Base-by-base conservation (phyloP, 2,888 invertebrate genomes). In the Stenodera caucasica region DNA sequence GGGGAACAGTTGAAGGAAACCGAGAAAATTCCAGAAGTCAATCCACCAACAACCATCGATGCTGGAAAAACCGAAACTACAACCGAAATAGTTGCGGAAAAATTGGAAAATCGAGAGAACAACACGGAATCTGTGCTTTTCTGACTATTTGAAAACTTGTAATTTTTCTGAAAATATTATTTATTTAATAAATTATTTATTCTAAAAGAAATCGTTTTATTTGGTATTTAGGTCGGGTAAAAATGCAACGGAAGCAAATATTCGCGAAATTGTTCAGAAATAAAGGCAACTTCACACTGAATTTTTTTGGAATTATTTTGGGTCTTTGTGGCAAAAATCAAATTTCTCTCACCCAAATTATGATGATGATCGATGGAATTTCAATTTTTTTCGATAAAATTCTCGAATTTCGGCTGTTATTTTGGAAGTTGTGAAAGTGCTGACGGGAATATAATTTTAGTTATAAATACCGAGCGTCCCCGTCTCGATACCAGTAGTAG, bases 141-240 rank as follows among this genome's bases (percentile, higher is more conserved):
- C 6, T 45, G 52, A 52, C 52, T 52, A 52, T 32, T 52, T 3
- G 12, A 52, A 30, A 12, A 2, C 11, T 4, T 52, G 30, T 52
- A 29, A 49, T 58, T 58, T 53, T 35, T 18, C 7, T 55, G 55
- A 45, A 32, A n/a, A 32, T 52, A 60, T 60, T 52, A 58, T 45
- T 58, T 56, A 53, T 53, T 60, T 53, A 56, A 45, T 49, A 57
- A 60, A 55, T 51, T 50, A 60, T 53, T 56, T 53, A 52, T 60
- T 60, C 49, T 57, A 53, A 45, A 40, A 1, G 18, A 40, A 18
- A 18, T 40, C 1, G 18, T 18, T 40, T 40, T 15, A 18, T 18
- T 40, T 40, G 2, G 8, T 14, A 40, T 18, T 35, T 40, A 40
- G 40, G 40, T 40, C 40, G 9, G 1, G 9, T 2, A 37, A 37